These are phyloP conservation scores for Tenthredo amoena DNA, from an alignment of 2,888 invertebrate species.

Conservation along the genomic window DNA sequence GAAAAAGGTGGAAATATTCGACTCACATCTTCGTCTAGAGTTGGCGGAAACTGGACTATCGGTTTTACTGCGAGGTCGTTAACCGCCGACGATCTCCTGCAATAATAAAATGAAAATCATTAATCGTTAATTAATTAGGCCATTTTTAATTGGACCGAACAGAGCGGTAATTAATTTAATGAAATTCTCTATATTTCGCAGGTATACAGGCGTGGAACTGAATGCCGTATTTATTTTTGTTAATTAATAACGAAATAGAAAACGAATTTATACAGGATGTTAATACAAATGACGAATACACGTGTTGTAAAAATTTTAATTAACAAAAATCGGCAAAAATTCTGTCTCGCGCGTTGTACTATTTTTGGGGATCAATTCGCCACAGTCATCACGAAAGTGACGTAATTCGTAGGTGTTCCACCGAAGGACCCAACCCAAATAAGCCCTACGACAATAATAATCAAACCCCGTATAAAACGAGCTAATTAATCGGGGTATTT, in stretches of 20 bases:
- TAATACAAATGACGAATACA: too few relatives aligned
- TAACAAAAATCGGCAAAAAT: neutral
- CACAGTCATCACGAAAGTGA: neutral
- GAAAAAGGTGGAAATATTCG: neutral
- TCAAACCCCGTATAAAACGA: neutral
- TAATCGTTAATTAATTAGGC: conserved; percentile 19
- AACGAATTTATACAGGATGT: too few relatives aligned
- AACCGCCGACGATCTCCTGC: conserved; percentile 85
- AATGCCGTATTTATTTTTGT: too few relatives aligned
- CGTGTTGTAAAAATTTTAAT: neutral
- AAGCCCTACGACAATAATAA: neutral
- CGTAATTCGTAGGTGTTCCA: neutral
- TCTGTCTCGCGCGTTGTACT: too few relatives aligned
- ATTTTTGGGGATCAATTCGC: neutral
- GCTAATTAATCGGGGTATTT: neutral
- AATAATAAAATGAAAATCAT: conserved; percentile 70
- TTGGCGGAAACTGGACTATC: conserved; percentile 90
- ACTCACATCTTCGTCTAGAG: conserved; percentile 91
- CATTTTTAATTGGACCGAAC: too few relatives aligned
- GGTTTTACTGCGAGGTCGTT: conserved; percentile 95
- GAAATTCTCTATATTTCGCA: too few relatives aligned
- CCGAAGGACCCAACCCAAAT: neutral
- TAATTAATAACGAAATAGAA: too few relatives aligned
- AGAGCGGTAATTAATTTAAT: neutral
- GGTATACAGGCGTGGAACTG: too few relatives aligned